These are phyloP conservation scores for Muscicapa adusta DNA, from an alignment of 2,113 vertebrate species.

Conservation along the genomic window DNA sequence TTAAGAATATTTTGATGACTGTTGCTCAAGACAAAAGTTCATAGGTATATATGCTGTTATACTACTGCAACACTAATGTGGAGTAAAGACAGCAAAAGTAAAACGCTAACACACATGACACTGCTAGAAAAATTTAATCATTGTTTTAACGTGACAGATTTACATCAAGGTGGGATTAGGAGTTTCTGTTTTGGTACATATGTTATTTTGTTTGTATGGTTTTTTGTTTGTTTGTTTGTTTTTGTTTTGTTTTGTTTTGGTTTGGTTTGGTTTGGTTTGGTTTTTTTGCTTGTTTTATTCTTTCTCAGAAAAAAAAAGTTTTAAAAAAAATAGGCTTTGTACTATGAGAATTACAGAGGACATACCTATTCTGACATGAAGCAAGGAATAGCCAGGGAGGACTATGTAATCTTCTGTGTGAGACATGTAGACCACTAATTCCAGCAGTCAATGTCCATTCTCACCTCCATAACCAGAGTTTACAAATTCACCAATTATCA, in stretches of 20 bases:
- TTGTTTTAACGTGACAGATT: background rate
- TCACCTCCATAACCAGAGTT: background rate
- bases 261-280: too few relatives aligned
- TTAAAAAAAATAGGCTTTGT: background rate
- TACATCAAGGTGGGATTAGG: background rate
- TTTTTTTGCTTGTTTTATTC: background rate
- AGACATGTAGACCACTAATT: background rate
- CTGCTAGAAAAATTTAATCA: background rate
- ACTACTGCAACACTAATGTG: background rate
- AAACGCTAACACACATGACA: background rate
- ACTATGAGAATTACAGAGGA: background rate
- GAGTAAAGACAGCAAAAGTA: background rate
- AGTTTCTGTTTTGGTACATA: background rate
- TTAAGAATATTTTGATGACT: background rate
- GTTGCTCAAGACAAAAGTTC: background rate
- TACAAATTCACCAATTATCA: background rate
- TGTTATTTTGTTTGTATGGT: fast-evolving
- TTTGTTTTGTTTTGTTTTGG: too few relatives aligned
- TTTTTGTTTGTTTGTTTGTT: too few relatives aligned
- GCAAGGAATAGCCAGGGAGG: background rate
- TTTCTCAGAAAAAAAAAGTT: background rate
- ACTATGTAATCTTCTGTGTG: background rate
- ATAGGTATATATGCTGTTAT: background rate
- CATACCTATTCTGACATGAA: background rate
- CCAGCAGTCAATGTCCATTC: background rate